Percentiles rank a stretch among this genome's conserved stretches.
Conservation (phyloP, 2,888 invertebrate species). For the Lacanobia oleracea region DNA sequence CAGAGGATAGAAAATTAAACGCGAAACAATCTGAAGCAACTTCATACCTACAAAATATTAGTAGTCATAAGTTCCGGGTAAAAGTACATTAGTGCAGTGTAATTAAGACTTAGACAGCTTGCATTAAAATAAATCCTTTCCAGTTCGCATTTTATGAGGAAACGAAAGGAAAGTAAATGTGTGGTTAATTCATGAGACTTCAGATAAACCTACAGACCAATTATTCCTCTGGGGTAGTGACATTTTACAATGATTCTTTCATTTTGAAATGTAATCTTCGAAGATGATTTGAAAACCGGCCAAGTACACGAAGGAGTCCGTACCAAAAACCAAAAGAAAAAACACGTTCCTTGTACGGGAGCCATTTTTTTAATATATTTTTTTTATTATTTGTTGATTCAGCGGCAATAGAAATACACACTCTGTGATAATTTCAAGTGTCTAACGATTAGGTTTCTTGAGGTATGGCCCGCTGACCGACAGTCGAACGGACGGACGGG, state of each 20-base stretch:
- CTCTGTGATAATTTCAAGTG: too few species aligned
- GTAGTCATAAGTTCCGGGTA: not conserved
- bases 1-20: too few species aligned
- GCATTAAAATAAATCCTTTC: not conserved
- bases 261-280: not conserved
- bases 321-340: too few species aligned
- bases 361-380: too few species aligned
- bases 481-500: too few species aligned
- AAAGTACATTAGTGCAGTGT: slow-evolving; percentile 10
- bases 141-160: slow-evolving; percentile 6
- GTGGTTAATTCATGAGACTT: slow-evolving; percentile 4
- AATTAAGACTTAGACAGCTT: slow-evolving; percentile 1
- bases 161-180: not conserved
- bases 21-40: too few species aligned
- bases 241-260: not conserved
- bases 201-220: not conserved
- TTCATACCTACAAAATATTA: not conserved
- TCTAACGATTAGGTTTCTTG: too few species aligned
- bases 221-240: not conserved
- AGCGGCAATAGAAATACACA: too few species aligned
- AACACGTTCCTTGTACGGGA: too few species aligned
- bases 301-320: too few species aligned
- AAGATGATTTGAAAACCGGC: not conserved
- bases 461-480: too few species aligned
- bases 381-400: too few species aligned